A percentile compares a stretch with the other conserved stretches of the same genome.
phyloP scores from a whole-genome alignment of 2,797 vertebrate species.

The Sciaenops ocellatus region DNA sequence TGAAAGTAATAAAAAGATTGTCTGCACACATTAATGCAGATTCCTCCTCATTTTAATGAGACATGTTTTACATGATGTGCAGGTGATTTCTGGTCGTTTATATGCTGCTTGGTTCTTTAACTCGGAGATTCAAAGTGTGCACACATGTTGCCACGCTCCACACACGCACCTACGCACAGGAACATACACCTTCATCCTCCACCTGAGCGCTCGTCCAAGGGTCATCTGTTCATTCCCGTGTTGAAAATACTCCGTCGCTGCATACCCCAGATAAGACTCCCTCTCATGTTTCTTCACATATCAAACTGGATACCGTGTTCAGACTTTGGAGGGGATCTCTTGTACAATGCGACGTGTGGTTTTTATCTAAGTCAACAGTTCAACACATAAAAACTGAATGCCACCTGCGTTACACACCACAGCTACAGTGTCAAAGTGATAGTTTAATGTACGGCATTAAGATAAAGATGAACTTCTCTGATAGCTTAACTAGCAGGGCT shows the following conservation, averaged over 20 bases:
- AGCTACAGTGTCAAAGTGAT: too few species aligned
- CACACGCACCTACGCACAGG: conserved; percentile 5
- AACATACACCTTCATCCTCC: conserved; percentile 22
- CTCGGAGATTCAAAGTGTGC: neutral
- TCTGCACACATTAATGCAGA: neutral
- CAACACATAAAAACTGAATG: too few species aligned
- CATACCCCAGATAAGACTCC: conserved; percentile 57
- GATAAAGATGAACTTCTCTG: neutral
- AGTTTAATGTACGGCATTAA: neutral
- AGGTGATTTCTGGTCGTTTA: neutral
- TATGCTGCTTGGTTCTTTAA: neutral
- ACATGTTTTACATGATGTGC: neutral
- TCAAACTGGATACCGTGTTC: neutral
- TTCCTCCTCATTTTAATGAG: neutral
- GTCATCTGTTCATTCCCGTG: conserved; percentile 38
- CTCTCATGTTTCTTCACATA: conserved; percentile 5
- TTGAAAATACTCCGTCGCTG: conserved; percentile 28
- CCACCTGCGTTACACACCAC: too few species aligned
- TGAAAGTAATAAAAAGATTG: conserved; percentile 1
- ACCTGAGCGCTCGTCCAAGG: conserved; percentile 63
- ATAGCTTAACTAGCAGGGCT: neutral
- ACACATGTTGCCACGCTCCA: neutral
- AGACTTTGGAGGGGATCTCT: conserved; percentile 12
- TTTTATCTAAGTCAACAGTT: conserved; percentile 1
- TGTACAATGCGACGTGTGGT: neutral